These are phyloP conservation scores for Acheta domesticus DNA, from an alignment of 2,888 invertebrate species.

Conservation along the genomic window DNA sequence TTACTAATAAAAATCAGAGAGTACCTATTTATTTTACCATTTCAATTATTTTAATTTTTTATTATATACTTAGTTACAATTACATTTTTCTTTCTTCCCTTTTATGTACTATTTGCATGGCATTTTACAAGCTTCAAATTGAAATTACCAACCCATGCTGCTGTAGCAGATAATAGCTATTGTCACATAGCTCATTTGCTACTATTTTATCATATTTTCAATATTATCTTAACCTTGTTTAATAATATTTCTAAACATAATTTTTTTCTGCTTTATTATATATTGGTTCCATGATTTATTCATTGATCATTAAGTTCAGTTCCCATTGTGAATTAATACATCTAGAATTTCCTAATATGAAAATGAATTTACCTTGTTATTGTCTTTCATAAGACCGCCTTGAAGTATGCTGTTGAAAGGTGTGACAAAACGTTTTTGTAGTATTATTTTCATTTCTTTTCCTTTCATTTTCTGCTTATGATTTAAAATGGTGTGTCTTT, in stretches of 20 bases:
- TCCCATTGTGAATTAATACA: not conserved
- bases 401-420: not conserved
- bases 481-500: not conserved
- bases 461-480: not conserved
- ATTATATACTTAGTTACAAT: not conserved
- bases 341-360: not conserved
- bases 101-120: not conserved
- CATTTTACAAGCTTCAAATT: not conserved
- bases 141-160: not conserved
- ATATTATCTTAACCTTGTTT: not conserved
- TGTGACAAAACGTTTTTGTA: not conserved
- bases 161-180: not conserved
- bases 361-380: not conserved
- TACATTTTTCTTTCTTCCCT: not conserved
- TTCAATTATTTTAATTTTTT: not conserved
- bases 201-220: not conserved
- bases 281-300: not conserved
- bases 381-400: not conserved
- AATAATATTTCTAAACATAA: not conserved
- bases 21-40: not conserved
- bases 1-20: not conserved
- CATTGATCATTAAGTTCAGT: not conserved
- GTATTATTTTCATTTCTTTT: no score
- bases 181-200: no score
- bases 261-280: not conserved